Conservation (phyloP, 2,113 vertebrate species). For the Gorilla gorilla region DNA sequence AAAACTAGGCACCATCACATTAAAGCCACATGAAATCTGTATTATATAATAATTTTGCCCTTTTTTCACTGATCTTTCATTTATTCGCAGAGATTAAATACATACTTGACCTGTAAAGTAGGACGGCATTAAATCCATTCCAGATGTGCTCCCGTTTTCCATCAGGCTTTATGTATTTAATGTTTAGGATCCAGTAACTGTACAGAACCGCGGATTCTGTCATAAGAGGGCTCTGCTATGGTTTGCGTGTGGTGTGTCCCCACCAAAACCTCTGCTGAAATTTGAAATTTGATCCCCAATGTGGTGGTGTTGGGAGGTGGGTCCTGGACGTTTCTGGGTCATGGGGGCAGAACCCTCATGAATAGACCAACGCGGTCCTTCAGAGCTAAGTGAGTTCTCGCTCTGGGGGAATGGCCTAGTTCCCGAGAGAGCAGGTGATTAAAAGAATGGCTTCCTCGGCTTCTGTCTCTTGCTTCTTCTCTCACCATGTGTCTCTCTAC, state of each 20-base stretch:
- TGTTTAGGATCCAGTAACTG: neutral
- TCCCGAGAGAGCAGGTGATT: neutral
- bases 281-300: neutral
- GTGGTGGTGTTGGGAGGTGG: neutral
- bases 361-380: too few relatives aligned
- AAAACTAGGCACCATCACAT: too few relatives aligned
- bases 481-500: neutral
- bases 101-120: rapidly evolving
- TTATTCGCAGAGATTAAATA: neutral
- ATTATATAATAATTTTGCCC: rapidly evolving
- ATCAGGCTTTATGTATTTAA: rapidly evolving
- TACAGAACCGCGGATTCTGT: too few relatives aligned
- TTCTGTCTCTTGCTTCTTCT: neutral
- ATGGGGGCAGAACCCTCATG: neutral
- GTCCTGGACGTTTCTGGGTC: neutral
- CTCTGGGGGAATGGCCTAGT: neutral
- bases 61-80: neutral
- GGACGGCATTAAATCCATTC: neutral
- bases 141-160: too few relatives aligned
- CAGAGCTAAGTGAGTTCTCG: neutral
- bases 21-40: neutral
- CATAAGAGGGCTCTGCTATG: rapidly evolving
- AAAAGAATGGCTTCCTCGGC: neutral
- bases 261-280: neutral
- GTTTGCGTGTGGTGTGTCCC: neutral